These are phyloP conservation scores for Synergus itoensis DNA, from an alignment of 2,888 invertebrate species.

Conservation along the genomic window DNA sequence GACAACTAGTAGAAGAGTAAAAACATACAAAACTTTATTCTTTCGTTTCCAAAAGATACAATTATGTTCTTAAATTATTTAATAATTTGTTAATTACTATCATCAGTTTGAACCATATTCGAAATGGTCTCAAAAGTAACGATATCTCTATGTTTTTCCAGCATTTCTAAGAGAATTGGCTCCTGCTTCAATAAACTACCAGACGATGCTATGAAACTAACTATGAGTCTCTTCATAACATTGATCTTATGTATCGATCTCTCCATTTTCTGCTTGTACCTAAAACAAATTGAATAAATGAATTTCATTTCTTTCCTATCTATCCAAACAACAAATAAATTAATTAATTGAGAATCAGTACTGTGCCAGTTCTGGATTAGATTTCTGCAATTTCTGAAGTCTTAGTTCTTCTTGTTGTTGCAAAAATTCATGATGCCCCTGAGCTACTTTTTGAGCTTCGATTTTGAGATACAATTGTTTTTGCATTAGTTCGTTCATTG, in stretches of 20 bases:
- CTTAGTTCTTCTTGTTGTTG: conserved; percentile 54
- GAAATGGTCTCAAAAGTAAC: conserved; percentile 60
- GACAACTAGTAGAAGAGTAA: too few species aligned
- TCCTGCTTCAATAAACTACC: conserved; percentile 45
- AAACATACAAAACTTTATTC: too few species aligned
- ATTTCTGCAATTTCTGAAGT: conserved; percentile 57
- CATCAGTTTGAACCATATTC: conserved; percentile 50
- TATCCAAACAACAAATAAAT: not conserved
- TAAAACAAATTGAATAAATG: conserved; percentile 50
- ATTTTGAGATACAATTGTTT: conserved; percentile 57
- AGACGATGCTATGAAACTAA: conserved; percentile 60
- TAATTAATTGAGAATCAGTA: conserved; percentile 48
- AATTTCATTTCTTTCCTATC: not conserved
- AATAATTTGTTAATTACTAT: conserved; percentile 7
- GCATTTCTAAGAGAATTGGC: conserved; percentile 54
- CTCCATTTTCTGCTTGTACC: conserved; percentile 56
- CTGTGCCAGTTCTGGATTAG: conserved; percentile 58
- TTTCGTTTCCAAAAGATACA: too few species aligned
- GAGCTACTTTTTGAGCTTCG: conserved; percentile 57
- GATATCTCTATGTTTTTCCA: conserved; percentile 60
- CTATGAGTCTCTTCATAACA: conserved; percentile 63
- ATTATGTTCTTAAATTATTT: not conserved
- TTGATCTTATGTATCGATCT: conserved; percentile 58
- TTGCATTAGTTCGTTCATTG: conserved; percentile 49
- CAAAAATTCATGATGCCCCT: conserved; percentile 59